Evolutionary conservation across 1,140 invertebrate genomes (phyloP), one percentile per base, ranked within the genome.

Genomic region (Drosophila baimaii): DNA sequence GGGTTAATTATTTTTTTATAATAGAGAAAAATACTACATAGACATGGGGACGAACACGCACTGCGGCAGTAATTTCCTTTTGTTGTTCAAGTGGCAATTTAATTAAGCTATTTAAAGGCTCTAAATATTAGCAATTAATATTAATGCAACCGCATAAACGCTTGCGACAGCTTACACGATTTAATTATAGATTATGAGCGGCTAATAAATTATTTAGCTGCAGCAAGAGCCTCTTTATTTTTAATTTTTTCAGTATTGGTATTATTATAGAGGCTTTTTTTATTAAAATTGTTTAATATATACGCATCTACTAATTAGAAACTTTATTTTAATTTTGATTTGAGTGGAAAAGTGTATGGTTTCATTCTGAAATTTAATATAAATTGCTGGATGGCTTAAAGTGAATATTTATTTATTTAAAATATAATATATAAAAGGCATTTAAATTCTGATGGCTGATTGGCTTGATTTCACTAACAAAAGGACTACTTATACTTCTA

Each of bases 71-170:
- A 73, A 72, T 85, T 84, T 81, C 43, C 65, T 70, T 62, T 62
- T 57, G 57, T 77, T 57, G 56, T 61, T 62, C 64, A 83, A 86
- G 83, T 88, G 83, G 71, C 77, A 79, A 86, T 83, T 86, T 88
- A 86, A 86, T 86, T 80, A 86, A 76, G 66, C 83, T 35, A 79
- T 86, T 82, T 77, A 82, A 82, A 65, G 54, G 63, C 54, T 27
- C 58, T 65, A 68, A 77, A 81, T 86, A 86, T 86, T 76, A 86
- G 83, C 83, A 70, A 86, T 86, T 79, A 86, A 86, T 86, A 86
- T 86, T 86, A 86, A 86, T 88, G 83, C 44, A 37, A 29, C 59
- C 79, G 61, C 70, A 74, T 81, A 75, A 81, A 75, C 69, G 61
- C 61, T 37, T 46, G 52, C 65, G 63, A 49, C 66, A 69, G 58